Evolutionary conservation across 2,113 vertebrate species (phyloP).

Genomic region (Solea senegalensis): DNA sequence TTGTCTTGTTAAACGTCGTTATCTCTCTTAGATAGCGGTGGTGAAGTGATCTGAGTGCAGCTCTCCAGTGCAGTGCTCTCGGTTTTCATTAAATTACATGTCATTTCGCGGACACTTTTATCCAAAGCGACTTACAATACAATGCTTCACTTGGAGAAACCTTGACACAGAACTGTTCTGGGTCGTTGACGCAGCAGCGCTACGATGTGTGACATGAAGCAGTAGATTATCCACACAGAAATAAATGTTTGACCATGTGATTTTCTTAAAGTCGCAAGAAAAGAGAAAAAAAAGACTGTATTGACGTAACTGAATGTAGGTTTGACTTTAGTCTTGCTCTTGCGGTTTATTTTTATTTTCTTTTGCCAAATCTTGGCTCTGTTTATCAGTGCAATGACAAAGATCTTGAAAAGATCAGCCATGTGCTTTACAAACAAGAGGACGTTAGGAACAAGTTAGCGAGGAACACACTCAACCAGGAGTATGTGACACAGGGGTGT

Average conservation of each 20-base stretch:
- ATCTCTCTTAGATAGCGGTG: too few species aligned
- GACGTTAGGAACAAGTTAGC: not conserved
- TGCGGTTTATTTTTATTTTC: not conserved
- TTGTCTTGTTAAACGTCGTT: too few species aligned
- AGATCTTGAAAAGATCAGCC: conserved; percentile 58
- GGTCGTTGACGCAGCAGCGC: not conserved
- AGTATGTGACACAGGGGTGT: conserved; percentile 46
- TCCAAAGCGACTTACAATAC: too few species aligned
- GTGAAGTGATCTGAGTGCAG: too few species aligned
- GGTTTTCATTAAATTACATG: not conserved
- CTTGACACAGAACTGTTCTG: not conserved
- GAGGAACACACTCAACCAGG: not conserved
- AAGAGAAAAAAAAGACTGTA: not conserved
- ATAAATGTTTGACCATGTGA: conserved; percentile 32
- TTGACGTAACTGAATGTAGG: conserved; percentile 50
- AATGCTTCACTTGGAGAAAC: too few species aligned
- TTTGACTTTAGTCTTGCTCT: not conserved
- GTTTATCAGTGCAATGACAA: conserved; percentile 56
- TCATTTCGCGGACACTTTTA: too few species aligned
- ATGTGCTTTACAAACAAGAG: not conserved
- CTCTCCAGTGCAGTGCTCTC: not conserved
- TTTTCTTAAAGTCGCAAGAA: conserved; percentile 29
- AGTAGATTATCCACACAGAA: not conserved
- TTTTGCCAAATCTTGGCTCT: not conserved
- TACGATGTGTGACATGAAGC: not conserved